Conservation (phyloP, 2,797 vertebrate genomes). For the Cottoperca gobio region DNA sequence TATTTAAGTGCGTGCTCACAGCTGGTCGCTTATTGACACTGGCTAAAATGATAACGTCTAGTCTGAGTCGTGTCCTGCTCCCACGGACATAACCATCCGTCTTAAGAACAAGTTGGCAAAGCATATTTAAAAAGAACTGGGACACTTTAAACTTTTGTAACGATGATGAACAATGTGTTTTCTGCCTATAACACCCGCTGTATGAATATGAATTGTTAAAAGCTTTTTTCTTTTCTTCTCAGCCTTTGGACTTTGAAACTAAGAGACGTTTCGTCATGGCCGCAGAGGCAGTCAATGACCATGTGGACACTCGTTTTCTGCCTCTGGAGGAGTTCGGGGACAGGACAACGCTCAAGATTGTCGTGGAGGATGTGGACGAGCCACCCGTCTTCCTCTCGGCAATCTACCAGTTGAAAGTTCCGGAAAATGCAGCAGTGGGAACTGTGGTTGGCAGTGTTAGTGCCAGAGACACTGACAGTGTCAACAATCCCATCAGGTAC, state of each 20-base stretch:
- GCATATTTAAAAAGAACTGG: conserved; percentile 23
- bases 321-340: conserved; percentile 83
- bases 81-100: conserved; percentile 19
- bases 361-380: conserved; percentile 92
- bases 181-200: background rate
- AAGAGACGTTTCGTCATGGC: conserved; percentile 85
- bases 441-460: conserved; percentile 85
- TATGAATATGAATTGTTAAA: background rate
- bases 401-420: conserved; percentile 87
- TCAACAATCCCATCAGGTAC: conserved; percentile 86
- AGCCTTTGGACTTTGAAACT: conserved; percentile 93
- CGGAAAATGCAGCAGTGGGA: conserved; percentile 84
- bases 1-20: conserved; percentile 61
- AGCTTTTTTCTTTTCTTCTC: conserved; percentile 5
- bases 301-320: conserved; percentile 84
- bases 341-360: conserved; percentile 88
- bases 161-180: conserved; percentile 15
- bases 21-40: conserved; percentile 66
- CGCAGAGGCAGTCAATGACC: conserved; percentile 87
- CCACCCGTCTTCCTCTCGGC: conserved; percentile 88
- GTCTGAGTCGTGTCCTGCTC: conserved; percentile 27
- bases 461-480: conserved; percentile 90
- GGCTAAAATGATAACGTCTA: conserved; percentile 47
- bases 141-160: conserved; percentile 13
- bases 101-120: conserved; percentile 23